These are phyloP conservation scores for Asobara japonica DNA, from an alignment of 1,140 invertebrate species.

Conservation along the genomic window DNA sequence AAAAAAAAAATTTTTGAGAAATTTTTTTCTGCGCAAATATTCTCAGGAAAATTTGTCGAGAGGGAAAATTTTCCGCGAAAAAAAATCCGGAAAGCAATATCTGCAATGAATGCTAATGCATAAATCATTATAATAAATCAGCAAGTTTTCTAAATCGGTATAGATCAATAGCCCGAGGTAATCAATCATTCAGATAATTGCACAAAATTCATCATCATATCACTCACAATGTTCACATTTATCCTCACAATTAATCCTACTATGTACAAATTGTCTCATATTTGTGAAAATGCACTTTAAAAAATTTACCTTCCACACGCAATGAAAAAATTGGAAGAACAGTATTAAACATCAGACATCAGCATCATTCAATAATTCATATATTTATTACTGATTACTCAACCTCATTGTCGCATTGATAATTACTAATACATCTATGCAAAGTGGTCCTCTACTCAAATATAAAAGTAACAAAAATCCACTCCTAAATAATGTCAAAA, in stretches of 20 bases:
- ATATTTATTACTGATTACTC: conserved; percentile 14
- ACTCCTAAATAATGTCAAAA: not conserved
- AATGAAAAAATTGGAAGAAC: conserved; percentile 37
- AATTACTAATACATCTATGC: conserved; percentile 10
- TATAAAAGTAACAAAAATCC: not conserved
- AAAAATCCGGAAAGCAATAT: not conserved
- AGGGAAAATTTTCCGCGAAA: no score
- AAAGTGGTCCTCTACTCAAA: not conserved
- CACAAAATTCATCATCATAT: conserved; percentile 10
- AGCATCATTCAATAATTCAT: conserved; percentile 3
- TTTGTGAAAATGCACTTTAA: conserved; percentile 30
- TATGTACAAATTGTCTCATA: conserved; percentile 21
- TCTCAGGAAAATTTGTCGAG: no score
- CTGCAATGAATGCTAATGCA: not conserved
- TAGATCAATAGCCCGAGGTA: not conserved
- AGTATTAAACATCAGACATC: conserved; percentile 29
- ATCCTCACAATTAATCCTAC: conserved; percentile 7
- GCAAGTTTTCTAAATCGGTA: not conserved
- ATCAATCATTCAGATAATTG: conserved; percentile 16
- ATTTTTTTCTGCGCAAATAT: no score
- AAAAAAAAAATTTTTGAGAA: no score
- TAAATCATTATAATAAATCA: not conserved
- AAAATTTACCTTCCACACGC: conserved; percentile 30
- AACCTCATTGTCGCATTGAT: not conserved
- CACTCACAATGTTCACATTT: conserved; percentile 18